phyloP scores from a whole-genome alignment of 2,797 vertebrate species.

The Pangasius krempfi region DNA sequence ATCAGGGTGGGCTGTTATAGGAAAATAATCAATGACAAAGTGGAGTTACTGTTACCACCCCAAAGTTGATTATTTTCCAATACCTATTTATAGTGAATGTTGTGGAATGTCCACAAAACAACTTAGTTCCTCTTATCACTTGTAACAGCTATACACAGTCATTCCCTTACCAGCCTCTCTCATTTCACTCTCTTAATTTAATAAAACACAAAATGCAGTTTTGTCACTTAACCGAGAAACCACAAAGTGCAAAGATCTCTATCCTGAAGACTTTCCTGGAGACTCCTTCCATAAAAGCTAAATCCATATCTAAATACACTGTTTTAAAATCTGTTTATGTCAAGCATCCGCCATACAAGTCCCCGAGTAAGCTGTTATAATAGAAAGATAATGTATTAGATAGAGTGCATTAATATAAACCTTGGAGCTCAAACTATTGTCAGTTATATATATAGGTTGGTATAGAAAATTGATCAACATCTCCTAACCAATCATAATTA shows the following conservation, averaged over 20 bases:
- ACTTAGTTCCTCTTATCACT: neutral
- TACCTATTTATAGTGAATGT: neutral
- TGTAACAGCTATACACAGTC: neutral
- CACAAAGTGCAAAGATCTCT: neutral
- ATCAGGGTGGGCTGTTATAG: neutral
- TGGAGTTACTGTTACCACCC: neutral
- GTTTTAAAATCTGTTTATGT: constrained; percentile 1
- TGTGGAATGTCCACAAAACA: neutral
- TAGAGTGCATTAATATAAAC: neutral
- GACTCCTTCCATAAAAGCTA: neutral
- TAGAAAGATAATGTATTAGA: neutral
- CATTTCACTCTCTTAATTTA: neutral
- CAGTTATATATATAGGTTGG: neutral
- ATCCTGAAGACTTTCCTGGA: neutral
- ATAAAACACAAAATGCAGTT: neutral
- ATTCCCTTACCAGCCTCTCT: neutral
- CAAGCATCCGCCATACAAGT: neutral
- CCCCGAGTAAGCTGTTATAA: neutral
- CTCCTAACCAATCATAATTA: neutral
- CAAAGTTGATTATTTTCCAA: neutral
- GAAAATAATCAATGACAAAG: neutral
- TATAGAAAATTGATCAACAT: neutral
- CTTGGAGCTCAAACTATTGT: neutral
- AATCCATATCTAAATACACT: neutral
- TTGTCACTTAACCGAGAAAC: neutral